Base-by-base conservation (phyloP, 2,113 vertebrate species). In the Aspidoscelis tigris region DNA sequence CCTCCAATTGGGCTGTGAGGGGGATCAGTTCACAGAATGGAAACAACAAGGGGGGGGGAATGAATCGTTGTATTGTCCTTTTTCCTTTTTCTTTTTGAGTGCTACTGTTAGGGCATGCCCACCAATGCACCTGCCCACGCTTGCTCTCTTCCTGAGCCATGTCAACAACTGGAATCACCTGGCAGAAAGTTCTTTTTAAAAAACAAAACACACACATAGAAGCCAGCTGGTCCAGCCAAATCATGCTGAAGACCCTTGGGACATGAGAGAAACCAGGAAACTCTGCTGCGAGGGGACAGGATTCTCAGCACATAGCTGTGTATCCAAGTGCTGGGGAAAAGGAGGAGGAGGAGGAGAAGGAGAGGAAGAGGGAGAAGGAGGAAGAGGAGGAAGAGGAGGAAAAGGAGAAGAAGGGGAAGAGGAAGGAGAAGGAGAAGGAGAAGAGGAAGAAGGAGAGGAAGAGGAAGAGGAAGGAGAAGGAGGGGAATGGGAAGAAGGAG, bases 101-200 rank as follows among this genome's bases (percentile, higher is more conserved):
- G 4, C n/a, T 66, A n/a, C 79, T 94, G 90, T 91, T 92, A 93
- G 88, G 55, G 71, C 66, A n/a, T 39, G 76, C 78, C 20, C 12
- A 43, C 39, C 75, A 83, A 0, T 18, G 82, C 78, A 88, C 66
- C 91, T 91, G 89, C 69, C 83, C 86, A 80, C 0, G 0, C 87
- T 92, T 93, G 9, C 0, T 78, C 86, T 84, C 80, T 65, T 82
- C 83, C 80, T 72, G 22, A 82, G 65, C 80, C 89, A 84, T 87
- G 0, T 1, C 76, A 85, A 78, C 58, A 61, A 88, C 84, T 84
- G 0, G 24, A 86, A 88, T 86, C 64, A 0, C 65, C 86, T 90
- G 87, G 85, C 86, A 78, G 83, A 33, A 22, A 76, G 81, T n/a
- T 66, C 2, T 47, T 64, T 55, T 50, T n/a, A 89, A 12, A 2